Evolutionary conservation across 2,113 vertebrate species (phyloP), one percentile per base, ranked within the genome.

Genomic region (Fulmarus glacialis): DNA sequence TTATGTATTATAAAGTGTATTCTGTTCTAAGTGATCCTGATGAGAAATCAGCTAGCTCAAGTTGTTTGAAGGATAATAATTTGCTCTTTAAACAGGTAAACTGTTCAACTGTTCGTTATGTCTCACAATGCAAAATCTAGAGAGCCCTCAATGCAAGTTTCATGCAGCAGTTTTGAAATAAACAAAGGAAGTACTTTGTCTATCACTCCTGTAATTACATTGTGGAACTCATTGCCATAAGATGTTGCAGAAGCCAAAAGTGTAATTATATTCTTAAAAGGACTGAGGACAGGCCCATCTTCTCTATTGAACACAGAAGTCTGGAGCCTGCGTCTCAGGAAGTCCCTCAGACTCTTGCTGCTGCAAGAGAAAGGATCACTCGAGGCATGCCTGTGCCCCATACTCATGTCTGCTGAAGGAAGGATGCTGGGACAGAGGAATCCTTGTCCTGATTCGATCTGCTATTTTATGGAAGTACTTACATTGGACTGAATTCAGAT

Each of bases 191-290:
- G 38, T 91, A 86, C 20, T 94, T 91, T 78, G 80, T 95, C 83
- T 81, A 91, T 77, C 77, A 59, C 1, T 1, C 26, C 72, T 89
- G 58, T 84, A 92, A 94, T 91, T 94, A 96, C 88, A 89, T 87
- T 86, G 53, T 80, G 86, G 27, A 86, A 83, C 47, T 83, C 75
- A 40, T 58, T 96, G 55, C 71, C 58, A 56, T 55, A 95, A 92
- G 80, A 84, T 52, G 38, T 52, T 95, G 64, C 36, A 87, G 86
- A 68, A 92, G 86, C 89, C 89, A 84, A 30, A 73, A 92, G n/a
- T 67, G 59, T 93, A 94, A 94, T 96, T 90, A 91, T 63, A 83
- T 74, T 90, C 58, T 80, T 77, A 72, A 86, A 92, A 92, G 62
- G 83, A n/a, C 62, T 83, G 89, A 78, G 63, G 62, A 86, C 50